Evolutionary conservation across 2,113 vertebrate genomes (phyloP).

Genomic region (Amphiprion ocellaris): DNA sequence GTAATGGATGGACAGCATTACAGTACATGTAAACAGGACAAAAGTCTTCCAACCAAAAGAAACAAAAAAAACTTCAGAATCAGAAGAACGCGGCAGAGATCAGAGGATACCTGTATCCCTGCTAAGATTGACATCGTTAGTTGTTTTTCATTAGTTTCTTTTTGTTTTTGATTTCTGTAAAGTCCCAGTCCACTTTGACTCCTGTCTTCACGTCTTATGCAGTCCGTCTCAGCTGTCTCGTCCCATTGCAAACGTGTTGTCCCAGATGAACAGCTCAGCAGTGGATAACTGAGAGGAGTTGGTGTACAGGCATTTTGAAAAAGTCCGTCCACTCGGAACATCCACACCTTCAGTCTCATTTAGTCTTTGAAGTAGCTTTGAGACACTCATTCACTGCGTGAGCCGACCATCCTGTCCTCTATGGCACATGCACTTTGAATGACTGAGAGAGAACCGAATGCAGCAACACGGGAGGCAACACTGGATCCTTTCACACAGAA

Average conservation of each 20-base stretch:
- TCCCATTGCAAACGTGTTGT: conserved; percentile 22
- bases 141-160: conserved; percentile 56
- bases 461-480: conserved; percentile 24
- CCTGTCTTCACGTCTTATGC: conserved; percentile 25
- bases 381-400: conserved; percentile 32
- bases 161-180: conserved; percentile 29
- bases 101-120: conserved; percentile 54
- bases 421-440: conserved; percentile 16
- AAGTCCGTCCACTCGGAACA: conserved; percentile 22
- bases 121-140: conserved; percentile 77
- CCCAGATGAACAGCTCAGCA: conserved; percentile 34
- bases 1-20: conserved; percentile 59
- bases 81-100: conserved; percentile 57
- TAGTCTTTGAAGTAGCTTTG: conserved; percentile 26
- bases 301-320: conserved; percentile 9
- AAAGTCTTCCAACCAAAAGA: conserved; percentile 55
- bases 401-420: conserved; percentile 23
- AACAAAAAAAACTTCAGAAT: conserved; percentile 28
- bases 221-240: conserved; percentile 7
- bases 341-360: conserved; percentile 30
- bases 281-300: conserved; percentile 2
- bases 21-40: conserved; percentile 70
- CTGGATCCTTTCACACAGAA: conserved; percentile 6
- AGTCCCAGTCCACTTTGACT: conserved; percentile 41
- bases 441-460: conserved; percentile 21